These are phyloP conservation scores for Hypomecis atomaria DNA, from an alignment of 2,888 invertebrate species.

Conservation along the genomic window DNA sequence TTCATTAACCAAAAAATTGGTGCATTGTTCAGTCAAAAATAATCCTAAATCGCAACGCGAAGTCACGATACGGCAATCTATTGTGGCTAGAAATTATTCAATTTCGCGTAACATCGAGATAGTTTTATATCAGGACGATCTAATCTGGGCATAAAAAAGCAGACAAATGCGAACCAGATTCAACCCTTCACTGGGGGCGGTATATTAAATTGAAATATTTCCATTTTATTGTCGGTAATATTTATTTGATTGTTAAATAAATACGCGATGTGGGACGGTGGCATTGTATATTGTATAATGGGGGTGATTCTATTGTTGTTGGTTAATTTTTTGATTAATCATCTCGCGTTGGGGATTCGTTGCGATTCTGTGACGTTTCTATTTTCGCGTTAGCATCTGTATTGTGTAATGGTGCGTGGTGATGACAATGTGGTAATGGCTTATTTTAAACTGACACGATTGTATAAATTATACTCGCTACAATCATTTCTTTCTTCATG, in stretches of 20 bases:
- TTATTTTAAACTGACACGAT: slow-evolving; percentile 31
- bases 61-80: slow-evolving; percentile 56
- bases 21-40: slow-evolving; percentile 39
- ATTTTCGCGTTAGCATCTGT: slow-evolving; percentile 51
- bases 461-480: too few species aligned
- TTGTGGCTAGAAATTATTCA: slow-evolving; percentile 72
- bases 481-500: background rate
- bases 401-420: slow-evolving; percentile 45
- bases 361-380: slow-evolving; percentile 70
- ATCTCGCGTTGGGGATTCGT: slow-evolving; percentile 69
- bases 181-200: slow-evolving; percentile 77
- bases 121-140: slow-evolving; percentile 48
- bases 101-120: slow-evolving; percentile 82
- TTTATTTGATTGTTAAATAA: slow-evolving; percentile 85
- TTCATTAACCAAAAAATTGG: slow-evolving; percentile 47
- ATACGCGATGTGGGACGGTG: slow-evolving; percentile 80
- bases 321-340: slow-evolving; percentile 85
- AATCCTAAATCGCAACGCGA: slow-evolving; percentile 51
- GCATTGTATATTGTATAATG: slow-evolving; percentile 77
- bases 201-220: slow-evolving; percentile 84
- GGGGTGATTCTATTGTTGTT: slow-evolving; percentile 76
- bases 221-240: slow-evolving; percentile 83
- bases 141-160: slow-evolving; percentile 70
- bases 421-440: slow-evolving; percentile 34
- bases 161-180: slow-evolving; percentile 63